Evolutionary conservation across 1,140 invertebrate genomes (phyloP), one percentile per base, ranked within the genome.

Genomic region (Andrena cerasifolii): DNA sequence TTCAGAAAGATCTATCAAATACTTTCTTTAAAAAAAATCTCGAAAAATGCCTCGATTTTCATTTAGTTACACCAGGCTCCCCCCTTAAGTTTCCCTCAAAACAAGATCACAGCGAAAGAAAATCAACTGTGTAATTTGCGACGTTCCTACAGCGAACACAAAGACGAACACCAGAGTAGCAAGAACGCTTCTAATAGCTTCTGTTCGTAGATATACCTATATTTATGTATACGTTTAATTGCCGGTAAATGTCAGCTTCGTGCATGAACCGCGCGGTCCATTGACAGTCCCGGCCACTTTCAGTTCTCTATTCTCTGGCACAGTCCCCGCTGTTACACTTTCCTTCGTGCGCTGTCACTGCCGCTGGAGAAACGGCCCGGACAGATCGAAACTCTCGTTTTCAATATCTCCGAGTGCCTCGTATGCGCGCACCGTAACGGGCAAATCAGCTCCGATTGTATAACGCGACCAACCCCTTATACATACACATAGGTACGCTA

Each of bases 221-320:
- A 53, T 61, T 72, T 14, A 14, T 43, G 7, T 36, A 24, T 28
- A 53, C 33, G 21, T 31, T 74, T 74, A 74, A 74, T 74, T 74
- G 61, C 58, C 47, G 71, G 4, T 74, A 76, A 76, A 76, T 76
- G 63, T 76, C 73, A 63, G 58, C 21, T 66, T 76, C 66, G 74
- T 70, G 54, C 74, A 59, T 26, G 43, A 68, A 70, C n/a, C 74
- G 24, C 18, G 14, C 28, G 59, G 59, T 72, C 68, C 76, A 78
- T 72, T 70, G 76, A 72, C 74, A 59, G 54, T 26, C 36, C 18
- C 31, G 47, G 26, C 49, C 82, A 87, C 90, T 91, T 91, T 91
- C 90, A 88, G 91, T 91, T 91, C 88, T 90, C 83, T 90, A 86
- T 88, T 87, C 86, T 86, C 89, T 88, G 89, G 86, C 88, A 90